Evolutionary conservation across 1,140 invertebrate genomes (phyloP).

Genomic region (Drosophila sproati): DNA sequence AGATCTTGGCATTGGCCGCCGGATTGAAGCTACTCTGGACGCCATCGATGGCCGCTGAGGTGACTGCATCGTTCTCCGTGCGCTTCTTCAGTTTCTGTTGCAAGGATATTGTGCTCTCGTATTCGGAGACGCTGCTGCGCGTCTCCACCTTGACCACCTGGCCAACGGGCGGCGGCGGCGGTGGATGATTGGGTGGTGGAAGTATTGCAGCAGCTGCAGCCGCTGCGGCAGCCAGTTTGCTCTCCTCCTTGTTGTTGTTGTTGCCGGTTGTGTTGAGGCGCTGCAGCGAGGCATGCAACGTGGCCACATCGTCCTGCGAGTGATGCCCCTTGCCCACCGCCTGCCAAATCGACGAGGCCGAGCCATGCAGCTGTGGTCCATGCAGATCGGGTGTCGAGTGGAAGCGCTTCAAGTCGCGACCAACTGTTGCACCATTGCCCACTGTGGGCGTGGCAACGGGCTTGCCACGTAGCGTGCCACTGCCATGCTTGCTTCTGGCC

Average conservation of each 20-base stretch:
- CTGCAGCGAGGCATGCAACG: slow-evolving; percentile 83
- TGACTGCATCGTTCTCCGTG: slow-evolving; percentile 74
- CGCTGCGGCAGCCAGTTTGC: neutral
- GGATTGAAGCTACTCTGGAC: slow-evolving; percentile 94
- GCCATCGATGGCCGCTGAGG: slow-evolving; percentile 75
- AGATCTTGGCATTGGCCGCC: slow-evolving; percentile 92
- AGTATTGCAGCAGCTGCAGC: slow-evolving; percentile 62
- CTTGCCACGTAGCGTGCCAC: slow-evolving; percentile 77
- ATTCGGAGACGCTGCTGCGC: slow-evolving; percentile 80
- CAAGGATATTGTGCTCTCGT: slow-evolving; percentile 83
- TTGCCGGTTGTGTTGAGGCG: slow-evolving; percentile 67
- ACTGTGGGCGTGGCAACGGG: slow-evolving; percentile 84
- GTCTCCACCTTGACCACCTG: slow-evolving; percentile 91
- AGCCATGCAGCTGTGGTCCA: slow-evolving; percentile 65
- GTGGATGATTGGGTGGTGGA: slow-evolving; percentile 89
- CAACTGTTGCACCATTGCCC: slow-evolving; percentile 34
- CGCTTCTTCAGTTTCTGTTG: slow-evolving; percentile 79
- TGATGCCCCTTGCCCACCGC: slow-evolving; percentile 87
- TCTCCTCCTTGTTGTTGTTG: slow-evolving; percentile 25
- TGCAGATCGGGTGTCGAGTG: slow-evolving; percentile 94
- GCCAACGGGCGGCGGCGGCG: slow-evolving; percentile 89
- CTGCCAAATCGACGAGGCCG: slow-evolving; percentile 82
- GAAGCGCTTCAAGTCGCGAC: slow-evolving; percentile 90
- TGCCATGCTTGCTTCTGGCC: slow-evolving; percentile 85
- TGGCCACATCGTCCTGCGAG: slow-evolving; percentile 91